phyloP scores from a whole-genome alignment of 2,888 invertebrate genomes.

The Cantharis flavilabris region DNA sequence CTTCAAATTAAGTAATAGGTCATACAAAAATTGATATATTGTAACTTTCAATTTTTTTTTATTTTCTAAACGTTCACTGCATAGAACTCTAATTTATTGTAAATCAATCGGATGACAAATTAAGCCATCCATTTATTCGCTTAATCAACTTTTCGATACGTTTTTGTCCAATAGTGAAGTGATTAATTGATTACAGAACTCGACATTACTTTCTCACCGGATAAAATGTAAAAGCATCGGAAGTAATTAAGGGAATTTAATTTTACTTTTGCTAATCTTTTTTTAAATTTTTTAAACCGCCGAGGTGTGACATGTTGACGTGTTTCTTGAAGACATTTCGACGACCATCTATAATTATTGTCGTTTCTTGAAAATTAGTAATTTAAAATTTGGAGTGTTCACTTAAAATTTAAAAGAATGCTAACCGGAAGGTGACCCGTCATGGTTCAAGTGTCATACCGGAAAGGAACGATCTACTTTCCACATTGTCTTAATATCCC shows the following conservation, averaged over 20 bases:
- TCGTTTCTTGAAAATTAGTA: not conserved
- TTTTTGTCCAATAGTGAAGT: not conserved
- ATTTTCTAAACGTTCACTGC: not conserved
- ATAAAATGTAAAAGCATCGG: not conserved
- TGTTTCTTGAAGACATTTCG: not conserved
- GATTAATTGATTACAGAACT: not conserved
- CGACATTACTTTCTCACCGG: not conserved
- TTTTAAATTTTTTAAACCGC: not conserved
- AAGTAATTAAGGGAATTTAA: not conserved
- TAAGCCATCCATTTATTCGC: not conserved
- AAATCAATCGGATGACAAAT: not conserved
- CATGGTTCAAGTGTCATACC: conserved; percentile 7
- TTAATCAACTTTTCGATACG: not conserved
- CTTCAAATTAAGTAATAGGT: too few species aligned
- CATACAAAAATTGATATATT: not conserved
- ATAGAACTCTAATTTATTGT: not conserved
- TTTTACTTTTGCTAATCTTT: not conserved
- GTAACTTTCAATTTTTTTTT: not conserved
- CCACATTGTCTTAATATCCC: conserved; percentile 16
- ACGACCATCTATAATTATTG: not conserved
- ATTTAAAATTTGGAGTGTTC: not conserved
- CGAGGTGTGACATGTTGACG: not conserved
- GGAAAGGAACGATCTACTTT: conserved; percentile 16
- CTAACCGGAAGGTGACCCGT: conserved; percentile 7
- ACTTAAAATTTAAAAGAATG: not conserved